A percentile compares a stretch with the other conserved stretches of the same genome.
These are phyloP conservation scores for Diarsia brunnea DNA, from an alignment of 2,888 invertebrate species.

Conservation along the genomic window DNA sequence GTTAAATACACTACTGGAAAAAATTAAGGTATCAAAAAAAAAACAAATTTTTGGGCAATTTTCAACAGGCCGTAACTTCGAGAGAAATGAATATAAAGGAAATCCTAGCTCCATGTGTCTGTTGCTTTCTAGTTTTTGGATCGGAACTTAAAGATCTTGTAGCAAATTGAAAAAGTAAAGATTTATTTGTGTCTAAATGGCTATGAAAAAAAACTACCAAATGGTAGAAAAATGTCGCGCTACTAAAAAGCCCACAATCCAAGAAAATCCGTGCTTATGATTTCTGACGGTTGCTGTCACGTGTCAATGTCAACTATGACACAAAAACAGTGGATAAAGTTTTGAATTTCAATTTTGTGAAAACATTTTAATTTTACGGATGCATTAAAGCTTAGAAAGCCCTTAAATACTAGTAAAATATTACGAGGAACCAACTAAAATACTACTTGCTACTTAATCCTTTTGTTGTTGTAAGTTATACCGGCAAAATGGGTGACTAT, in stretches of 20 bases:
- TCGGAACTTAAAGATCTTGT: too few species aligned
- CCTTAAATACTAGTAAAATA: background rate
- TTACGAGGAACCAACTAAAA: background rate
- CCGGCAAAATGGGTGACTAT: slow-evolving; percentile 83
- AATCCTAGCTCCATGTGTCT: too few species aligned
- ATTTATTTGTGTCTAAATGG: background rate
- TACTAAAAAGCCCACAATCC: background rate
- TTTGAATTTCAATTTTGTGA: slow-evolving; percentile 17
- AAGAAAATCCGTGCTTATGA: background rate
- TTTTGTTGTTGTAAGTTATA: slow-evolving; percentile 7
- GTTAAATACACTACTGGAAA: too few species aligned
- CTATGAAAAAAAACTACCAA: background rate
- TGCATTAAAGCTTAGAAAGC: background rate
- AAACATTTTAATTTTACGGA: background rate
- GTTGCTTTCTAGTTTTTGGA: too few species aligned
- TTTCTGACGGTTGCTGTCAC: background rate
- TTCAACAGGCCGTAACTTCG: too few species aligned
- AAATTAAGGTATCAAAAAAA: too few species aligned
- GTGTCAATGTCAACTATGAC: slow-evolving; percentile 20
- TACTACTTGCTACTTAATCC: background rate
- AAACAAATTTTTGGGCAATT: too few species aligned
- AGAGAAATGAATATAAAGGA: too few species aligned
- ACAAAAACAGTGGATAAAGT: slow-evolving; percentile 31
- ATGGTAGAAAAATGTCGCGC: background rate
- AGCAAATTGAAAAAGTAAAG: background rate